Base-by-base conservation (phyloP, 2,113 vertebrate species). In the Silurus meridionalis region DNA sequence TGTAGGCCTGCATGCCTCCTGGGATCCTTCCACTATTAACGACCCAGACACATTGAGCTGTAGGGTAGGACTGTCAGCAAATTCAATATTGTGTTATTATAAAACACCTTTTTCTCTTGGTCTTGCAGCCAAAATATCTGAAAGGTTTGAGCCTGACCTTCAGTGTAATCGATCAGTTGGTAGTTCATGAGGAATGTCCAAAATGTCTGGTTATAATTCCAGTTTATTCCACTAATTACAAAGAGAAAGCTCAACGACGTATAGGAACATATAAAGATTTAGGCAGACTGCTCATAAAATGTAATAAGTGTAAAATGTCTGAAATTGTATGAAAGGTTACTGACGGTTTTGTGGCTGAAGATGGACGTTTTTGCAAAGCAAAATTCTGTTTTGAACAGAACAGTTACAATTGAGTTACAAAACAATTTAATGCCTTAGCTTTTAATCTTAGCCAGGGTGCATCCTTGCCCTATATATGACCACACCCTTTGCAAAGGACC, bases 21-120 rank as follows among this genome's bases (percentile, higher is more conserved):
- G 80, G 64, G 83, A 77, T 58, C 72, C 78, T 37, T 60, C 80
- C 67, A 74, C 86, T 87, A 82, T 84, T 61, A 80, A 80, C 17
- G 63, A 23, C 53, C 83, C 17, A 8, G 79, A 82, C 72, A 84
- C 85, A 74, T 57, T 83, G 9, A 69, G 71, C 55, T 61, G 50
- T 28, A 14, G 37, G 57, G 57, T 37, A 52, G 10, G 21, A 84
- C 71, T 52, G 57, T 63, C 19, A 21, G 55, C 69, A 75, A 75
- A 74, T 75, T 63, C 57, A 75, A 75, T 67, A 75, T 75, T 25
- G 17, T 52, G 46, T 74, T 69, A 61, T 85, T 52, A 85, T 50
- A 84, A 88, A 82, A 78, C 58, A 78, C 37, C 57, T 61, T 52
- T 61, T 52, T 66, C 52, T 83, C 67, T 67, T 46, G 48, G 52